These are phyloP conservation scores for Dinomys branickii DNA, from an alignment of 2,113 vertebrate genomes.

Conservation along the genomic window DNA sequence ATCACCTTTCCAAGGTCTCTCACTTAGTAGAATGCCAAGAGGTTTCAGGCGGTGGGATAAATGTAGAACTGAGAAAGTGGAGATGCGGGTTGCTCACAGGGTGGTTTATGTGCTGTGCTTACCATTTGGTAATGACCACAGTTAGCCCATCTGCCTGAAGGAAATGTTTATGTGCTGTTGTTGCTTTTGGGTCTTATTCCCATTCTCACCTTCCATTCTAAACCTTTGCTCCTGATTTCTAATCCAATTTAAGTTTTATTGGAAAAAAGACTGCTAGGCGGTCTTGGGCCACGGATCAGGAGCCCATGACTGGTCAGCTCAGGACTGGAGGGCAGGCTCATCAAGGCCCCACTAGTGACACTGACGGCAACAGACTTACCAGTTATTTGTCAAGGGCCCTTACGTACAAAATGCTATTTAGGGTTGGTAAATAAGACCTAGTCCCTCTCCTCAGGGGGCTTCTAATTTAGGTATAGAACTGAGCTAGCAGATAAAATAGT, in stretches of 20 bases:
- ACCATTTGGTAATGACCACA: background rate
- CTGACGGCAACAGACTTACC: background rate
- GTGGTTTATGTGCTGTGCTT: background rate
- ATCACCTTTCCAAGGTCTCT: background rate
- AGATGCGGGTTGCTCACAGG: background rate
- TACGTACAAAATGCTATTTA: background rate
- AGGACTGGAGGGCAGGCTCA: background rate
- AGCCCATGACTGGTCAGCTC: background rate
- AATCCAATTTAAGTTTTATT: background rate
- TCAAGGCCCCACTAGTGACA: background rate
- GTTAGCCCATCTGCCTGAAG: background rate
- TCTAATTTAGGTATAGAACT: slow-evolving; percentile 12
- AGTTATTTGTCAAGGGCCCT: background rate
- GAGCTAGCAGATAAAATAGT: slow-evolving; percentile 24
- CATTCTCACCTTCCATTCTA: background rate
- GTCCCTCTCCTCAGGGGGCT: background rate
- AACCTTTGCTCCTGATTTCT: slow-evolving; percentile 11
- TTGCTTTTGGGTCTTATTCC: background rate
- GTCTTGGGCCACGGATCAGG: background rate
- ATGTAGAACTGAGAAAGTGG: background rate
- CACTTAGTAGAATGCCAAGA: background rate
- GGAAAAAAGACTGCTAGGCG: background rate
- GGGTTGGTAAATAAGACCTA: background rate
- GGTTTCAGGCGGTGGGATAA: background rate
- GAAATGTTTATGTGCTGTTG: background rate